Evolutionary conservation across 2,888 invertebrate genomes (phyloP), one percentile per base, ranked within the genome.

Genomic region (Nematopogon swammerdamellus): DNA sequence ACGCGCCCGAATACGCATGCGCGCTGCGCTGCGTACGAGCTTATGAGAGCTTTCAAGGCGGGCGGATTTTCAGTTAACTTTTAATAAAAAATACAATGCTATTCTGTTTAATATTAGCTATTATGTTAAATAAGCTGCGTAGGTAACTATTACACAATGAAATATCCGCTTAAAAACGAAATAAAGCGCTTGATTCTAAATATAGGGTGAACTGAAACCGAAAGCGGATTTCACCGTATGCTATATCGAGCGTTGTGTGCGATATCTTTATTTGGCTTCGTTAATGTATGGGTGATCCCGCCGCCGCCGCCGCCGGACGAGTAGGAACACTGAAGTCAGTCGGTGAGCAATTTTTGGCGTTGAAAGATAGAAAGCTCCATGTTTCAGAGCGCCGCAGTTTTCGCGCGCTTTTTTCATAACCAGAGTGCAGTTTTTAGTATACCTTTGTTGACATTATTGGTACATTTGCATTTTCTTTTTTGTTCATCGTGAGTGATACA

Each of bases 141-240:
- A n/a, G 25, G 25, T 25, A 25, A 25, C 4, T 25, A 6, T 4
- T 25, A 25, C 25, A 25, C 4, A 25, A 6, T 25, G 25, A 25
- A 4, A 4, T 25, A 25, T 25, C 8, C 5, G 25, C n/a, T n/a
- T n/a, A n/a, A n/a, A n/a, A n/a, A n/a, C n/a, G n/a, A n/a, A n/a
- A n/a, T n/a, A n/a, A n/a, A n/a, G n/a, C n/a, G n/a, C n/a, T n/a
- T 25, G 25, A 25, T 72, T 73, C 77, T 79, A 79, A 76, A 72
- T 72, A 75, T 79, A 77, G 77, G 75, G 68, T 72, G 75, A 72
- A 75, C 72, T 72, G 68, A 71, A 74, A 72, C 70, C 64, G 73
- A 74, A 77, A 77, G 74, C 75, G 68, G 74, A 74, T 36, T 36
- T 36, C 6, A 36, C 4, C 4, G 36, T 36, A 14, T 8, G 36